Evolutionary conservation across 2,113 vertebrate species (phyloP).

Genomic region (Anseranas semipalmata): DNA sequence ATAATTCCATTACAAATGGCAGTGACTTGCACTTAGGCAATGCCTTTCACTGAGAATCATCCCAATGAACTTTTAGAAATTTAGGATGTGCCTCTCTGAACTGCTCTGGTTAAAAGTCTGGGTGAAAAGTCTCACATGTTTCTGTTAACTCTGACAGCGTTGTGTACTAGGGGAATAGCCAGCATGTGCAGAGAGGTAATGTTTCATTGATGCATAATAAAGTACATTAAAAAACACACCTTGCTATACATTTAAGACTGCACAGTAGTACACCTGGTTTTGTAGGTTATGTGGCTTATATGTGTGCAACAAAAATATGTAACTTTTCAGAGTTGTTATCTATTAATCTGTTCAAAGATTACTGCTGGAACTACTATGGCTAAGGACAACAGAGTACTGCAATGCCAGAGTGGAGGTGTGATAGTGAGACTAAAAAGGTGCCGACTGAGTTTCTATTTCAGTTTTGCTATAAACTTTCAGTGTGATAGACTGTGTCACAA

Average conservation of each 20-base stretch:
- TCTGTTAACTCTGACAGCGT: neutral
- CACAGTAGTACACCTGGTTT: neutral
- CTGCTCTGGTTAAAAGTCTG: too few relatives aligned
- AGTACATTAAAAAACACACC: neutral
- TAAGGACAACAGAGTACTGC: neutral
- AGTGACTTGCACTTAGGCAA: neutral
- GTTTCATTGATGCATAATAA: neutral
- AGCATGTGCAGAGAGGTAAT: neutral
- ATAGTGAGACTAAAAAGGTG: neutral
- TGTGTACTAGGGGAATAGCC: neutral
- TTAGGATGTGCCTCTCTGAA: neutral
- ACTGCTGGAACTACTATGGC: neutral
- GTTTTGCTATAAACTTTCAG: neutral
- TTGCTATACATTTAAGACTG: neutral
- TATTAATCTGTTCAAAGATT: neutral
- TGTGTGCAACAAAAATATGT: neutral
- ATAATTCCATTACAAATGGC: neutral
- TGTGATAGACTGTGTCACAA: neutral
- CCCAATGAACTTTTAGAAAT: neutral
- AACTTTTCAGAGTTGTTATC: neutral
- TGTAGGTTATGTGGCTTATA: neutral
- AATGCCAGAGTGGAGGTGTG: too few relatives aligned
- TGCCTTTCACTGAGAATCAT: neutral
- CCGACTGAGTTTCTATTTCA: fast-evolving
- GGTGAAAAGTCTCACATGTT: neutral